phyloP scores from a whole-genome alignment of 1,140 invertebrate genomes.

The Anoplolepis gracilipes region DNA sequence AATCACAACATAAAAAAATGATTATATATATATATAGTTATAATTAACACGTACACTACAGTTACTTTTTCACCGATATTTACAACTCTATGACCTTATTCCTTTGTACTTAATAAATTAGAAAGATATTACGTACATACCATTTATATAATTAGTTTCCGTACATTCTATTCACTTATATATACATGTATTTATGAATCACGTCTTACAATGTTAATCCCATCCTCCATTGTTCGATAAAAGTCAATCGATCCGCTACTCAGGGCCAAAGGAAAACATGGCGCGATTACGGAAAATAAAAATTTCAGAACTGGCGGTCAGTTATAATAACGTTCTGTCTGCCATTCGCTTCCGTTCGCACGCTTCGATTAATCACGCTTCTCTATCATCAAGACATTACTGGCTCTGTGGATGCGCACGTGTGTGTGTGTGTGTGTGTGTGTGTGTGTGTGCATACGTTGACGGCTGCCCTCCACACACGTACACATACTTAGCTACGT shows the following conservation, averaged over 20 bases:
- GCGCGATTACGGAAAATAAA: constrained; percentile 40
- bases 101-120: too few species aligned
- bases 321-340: constrained; percentile 41
- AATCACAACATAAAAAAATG: too few species aligned
- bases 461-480: too few species aligned
- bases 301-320: constrained; percentile 34
- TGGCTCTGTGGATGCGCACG: not conserved
- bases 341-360: constrained; percentile 57
- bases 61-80: too few species aligned
- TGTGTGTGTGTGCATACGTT: not conserved
- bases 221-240: constrained; percentile 28
- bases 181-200: constrained; percentile 12
- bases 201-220: constrained; percentile 36
- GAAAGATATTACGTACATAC: not conserved
- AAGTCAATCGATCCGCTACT: constrained; percentile 19
- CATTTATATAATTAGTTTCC: too few species aligned
- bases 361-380: constrained; percentile 59
- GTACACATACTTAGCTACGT: too few species aligned
- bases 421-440: not conserved
- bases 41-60: too few species aligned
- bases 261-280: not conserved
- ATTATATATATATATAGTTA: too few species aligned
- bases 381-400: constrained; percentile 64
- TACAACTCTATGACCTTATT: too few species aligned
- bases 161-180: not conserved